Percentiles rank a stretch among this genome's conserved stretches.
Conservation (phyloP, 2,888 invertebrate genomes). For the Athrips mouffetella region DNA sequence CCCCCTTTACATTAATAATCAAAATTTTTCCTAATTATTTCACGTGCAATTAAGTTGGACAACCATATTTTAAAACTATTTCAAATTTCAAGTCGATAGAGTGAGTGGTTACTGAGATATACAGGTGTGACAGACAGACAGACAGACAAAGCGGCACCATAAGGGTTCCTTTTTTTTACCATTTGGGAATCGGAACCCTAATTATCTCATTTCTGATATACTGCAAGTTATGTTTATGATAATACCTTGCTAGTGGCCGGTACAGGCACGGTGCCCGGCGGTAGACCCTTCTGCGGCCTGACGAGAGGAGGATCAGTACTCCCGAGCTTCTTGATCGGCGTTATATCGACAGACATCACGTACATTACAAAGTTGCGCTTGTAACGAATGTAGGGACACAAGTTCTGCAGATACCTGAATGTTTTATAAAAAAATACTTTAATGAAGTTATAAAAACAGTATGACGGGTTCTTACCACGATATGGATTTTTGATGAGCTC, state of each 20-base stretch:
- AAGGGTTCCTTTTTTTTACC: no score
- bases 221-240: no score
- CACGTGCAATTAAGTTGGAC: no score
- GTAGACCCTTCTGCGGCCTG: conserved; percentile 47
- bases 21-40: no score
- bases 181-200: neutral
- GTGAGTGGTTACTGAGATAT: neutral
- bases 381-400: conserved; percentile 50
- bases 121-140: neutral
- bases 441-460: neutral
- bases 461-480: neutral
- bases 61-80: no score
- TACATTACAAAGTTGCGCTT: conserved; percentile 64
- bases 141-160: neutral
- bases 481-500: neutral
- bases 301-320: conserved; percentile 51
- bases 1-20: no score
- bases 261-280: conserved; percentile 46
- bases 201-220: neutral
- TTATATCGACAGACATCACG: conserved; percentile 47
- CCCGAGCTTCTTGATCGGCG: conserved; percentile 51
- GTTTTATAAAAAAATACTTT: neutral
- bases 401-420: conserved; percentile 69
- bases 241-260: conserved; percentile 68
- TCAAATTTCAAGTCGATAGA: no score